Conservation (phyloP, 2,797 vertebrate genomes). For the Sebastes alutus region DNA sequence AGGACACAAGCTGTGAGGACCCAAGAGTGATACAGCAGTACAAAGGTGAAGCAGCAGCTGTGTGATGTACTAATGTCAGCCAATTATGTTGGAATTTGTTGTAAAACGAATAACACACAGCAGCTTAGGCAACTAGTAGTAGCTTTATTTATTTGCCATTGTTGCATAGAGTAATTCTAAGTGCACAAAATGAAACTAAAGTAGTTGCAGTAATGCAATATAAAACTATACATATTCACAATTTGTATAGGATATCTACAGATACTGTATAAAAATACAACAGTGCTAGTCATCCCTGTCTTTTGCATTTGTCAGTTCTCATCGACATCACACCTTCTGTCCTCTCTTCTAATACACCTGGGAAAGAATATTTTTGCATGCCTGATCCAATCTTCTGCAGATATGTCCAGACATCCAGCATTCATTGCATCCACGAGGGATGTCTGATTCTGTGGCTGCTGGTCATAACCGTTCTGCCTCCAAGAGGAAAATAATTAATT, state of each 20-base stretch:
- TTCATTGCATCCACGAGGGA: neutral
- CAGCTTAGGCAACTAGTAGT: neutral
- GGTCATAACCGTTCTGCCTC: neutral
- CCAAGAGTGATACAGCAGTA: neutral
- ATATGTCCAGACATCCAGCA: neutral
- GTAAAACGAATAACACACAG: neutral
- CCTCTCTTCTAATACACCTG: neutral
- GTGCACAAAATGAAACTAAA: neutral
- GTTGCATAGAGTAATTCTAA: neutral
- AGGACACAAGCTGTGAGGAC: constrained; percentile 13
- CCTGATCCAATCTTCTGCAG: neutral
- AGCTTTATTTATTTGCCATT: neutral
- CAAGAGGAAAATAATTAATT: neutral
- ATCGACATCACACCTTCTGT: neutral
- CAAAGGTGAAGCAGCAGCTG: neutral
- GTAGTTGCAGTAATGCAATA: neutral
- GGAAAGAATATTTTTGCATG: neutral
- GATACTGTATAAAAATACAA: neutral
- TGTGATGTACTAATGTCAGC: neutral
- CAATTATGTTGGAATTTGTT: constrained; percentile 1
- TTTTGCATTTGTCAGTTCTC: neutral
- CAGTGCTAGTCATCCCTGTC: neutral
- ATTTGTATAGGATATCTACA: neutral
- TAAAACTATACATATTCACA: neutral
- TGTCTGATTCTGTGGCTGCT: neutral